Evolutionary conservation across 2,113 vertebrate species (phyloP), one percentile per base, ranked within the genome.

Genomic region (Hippotragus niger): DNA sequence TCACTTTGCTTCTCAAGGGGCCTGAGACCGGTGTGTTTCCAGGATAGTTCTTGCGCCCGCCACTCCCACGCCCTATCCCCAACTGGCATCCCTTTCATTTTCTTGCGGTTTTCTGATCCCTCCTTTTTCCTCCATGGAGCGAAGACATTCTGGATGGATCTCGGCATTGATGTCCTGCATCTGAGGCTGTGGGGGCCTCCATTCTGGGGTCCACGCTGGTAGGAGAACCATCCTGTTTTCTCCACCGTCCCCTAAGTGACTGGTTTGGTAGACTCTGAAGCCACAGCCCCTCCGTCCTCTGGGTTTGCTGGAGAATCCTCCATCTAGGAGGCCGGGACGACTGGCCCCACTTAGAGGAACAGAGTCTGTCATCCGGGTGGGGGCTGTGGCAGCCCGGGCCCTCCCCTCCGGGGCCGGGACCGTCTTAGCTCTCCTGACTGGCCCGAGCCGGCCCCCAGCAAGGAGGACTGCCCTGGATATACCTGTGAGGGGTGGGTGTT

Each of bases 401-500:
- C 25, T 5, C 12, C 50, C 2, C 2, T 19, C 15, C 0, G 0
- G 40, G 12, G 23, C 74, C 11, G 4, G 53, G 47, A 40, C 27
- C 3, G 0, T 19, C 50, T 57, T 25, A 7, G n/a, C 87, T 53
- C 64, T 71, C 2, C 14, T 19, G 15, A 29, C 27, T 1, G 19
- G 78, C 14, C 33, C 3, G 2, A 13, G 36, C 8, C 16, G 14
- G 67, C n/a, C 1, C 27, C 40, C 19, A n/a, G 13, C n/a, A 36
- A 47, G 1, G 7, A 43, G 40, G 62, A 31, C 27, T 47, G 36
- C 40, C 53, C 84, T 78, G 33, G 21, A 29, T 29, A 7, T 17
- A 13, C 0, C 6, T 0, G 1, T 3, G 2, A 62, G 10, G 27
- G 13, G 19, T 0, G 0, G 45, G 31, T 40, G 4, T 23, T 31